Base-by-base conservation (phyloP, 2,888 invertebrate genomes). In the Thymelicus sylvestris region DNA sequence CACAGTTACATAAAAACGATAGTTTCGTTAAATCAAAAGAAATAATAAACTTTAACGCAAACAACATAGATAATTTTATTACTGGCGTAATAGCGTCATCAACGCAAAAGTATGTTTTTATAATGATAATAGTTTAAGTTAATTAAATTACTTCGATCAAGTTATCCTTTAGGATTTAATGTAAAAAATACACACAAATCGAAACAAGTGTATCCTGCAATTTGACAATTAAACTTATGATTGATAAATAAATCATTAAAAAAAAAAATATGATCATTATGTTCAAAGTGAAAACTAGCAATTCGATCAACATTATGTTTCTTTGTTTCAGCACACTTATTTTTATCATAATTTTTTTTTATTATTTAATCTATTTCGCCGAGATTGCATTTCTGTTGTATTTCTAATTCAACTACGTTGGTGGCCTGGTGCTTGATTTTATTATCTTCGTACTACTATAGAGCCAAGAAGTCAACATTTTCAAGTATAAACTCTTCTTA, bases 1-100 rank as follows among this genome's bases (percentile, higher is more conserved):
- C 76, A 74, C 66, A 59, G 19, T 70, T 71, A 60, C 41, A 61
- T 31, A 63, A 31, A 70, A 61, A 65, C 66, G 47, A 63, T 69
- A 70, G 62, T 64, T 70, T 65, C 38, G 66, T 65, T 24, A n/a
- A 38, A 57, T 48, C 57, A 19, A 7, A 19, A 68, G 59, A 52
- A 64, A 59, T 62, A 60, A 66, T 66, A 67, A n/a, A 57, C 41
- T 71, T 39, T 50, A 66, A 62, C 55, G 7, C 61, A 55, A 66
- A 63, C 66, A 31, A 60, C 47, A 24, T 4, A 39, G 60, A 68
- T 52, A 44, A 47, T 44, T 19, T 19, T 60, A 67, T 61, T 31
- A 19, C 19, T 65, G 65, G 57, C 65, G 67, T 59, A 67, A 52
- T 13, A 4, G 8, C 52, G n/a, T 55, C 61, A 66, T 66, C 66